Evolutionary conservation across 2,888 invertebrate species (phyloP).

Genomic region (Frankliniella fusca): DNA sequence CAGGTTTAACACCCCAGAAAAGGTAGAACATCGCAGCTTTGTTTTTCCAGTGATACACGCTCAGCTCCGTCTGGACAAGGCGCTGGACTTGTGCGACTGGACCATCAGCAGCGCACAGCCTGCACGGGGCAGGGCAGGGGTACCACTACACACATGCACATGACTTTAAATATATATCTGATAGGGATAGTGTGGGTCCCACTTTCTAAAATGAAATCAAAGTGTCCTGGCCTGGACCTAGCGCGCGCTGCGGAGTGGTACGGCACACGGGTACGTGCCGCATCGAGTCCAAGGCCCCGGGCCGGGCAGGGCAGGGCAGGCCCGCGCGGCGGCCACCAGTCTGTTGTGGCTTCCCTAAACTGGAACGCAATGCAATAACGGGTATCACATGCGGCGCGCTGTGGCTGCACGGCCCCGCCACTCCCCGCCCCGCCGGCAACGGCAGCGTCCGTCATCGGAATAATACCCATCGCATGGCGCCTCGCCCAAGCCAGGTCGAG

Average conservation of each 20-base stretch:
- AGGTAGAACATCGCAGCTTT: too few species aligned
- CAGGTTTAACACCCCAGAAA: too few species aligned
- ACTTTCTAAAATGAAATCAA: not conserved
- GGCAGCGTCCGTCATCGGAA: too few species aligned
- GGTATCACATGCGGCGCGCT: not conserved
- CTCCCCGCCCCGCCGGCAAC: too few species aligned
- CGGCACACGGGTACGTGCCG: not conserved
- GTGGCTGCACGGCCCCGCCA: too few species aligned
- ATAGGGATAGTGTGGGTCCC: too few species aligned
- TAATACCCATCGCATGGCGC: too few species aligned
- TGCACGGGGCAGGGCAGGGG: not conserved
- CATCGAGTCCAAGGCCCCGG: not conserved
- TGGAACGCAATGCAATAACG: constrained; percentile 11
- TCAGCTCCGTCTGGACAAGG: too few species aligned
- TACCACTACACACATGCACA: not conserved
- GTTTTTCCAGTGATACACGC: too few species aligned
- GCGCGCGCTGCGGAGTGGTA: not conserved
- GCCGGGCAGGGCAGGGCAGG: too few species aligned
- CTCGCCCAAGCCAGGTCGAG: too few species aligned
- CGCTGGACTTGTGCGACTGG: not conserved
- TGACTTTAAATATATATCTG: too few species aligned
- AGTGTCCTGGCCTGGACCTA: not conserved
- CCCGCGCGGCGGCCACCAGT: not conserved
- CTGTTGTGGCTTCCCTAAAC: constrained; percentile 12
- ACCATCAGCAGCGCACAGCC: not conserved